Conservation (phyloP, 2,888 invertebrate species). For the Stenotaenia linearis region DNA sequence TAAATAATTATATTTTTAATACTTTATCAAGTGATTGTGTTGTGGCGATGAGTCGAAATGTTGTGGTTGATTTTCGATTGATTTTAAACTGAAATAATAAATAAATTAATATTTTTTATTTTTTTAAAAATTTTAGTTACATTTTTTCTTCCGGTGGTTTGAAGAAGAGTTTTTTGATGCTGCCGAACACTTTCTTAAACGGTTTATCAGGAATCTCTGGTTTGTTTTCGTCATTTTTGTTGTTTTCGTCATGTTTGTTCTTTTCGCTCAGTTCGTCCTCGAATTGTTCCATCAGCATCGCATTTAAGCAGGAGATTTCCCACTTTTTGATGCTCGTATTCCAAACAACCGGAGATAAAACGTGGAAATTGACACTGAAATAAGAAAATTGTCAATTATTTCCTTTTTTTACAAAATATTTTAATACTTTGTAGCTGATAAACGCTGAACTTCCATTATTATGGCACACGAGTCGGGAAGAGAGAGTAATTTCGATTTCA, state of each 20-base stretch:
- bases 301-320: background rate
- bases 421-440: constrained; percentile 24
- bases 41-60: background rate
- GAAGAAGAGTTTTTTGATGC: background rate
- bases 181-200: background rate
- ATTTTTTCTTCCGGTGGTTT: background rate
- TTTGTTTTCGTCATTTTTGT: background rate
- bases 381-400: background rate
- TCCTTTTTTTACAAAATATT: too few relatives aligned
- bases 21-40: background rate
- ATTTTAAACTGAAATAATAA: background rate
- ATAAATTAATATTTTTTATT: background rate
- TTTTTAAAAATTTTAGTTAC: background rate
- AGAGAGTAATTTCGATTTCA: background rate
- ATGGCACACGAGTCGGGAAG: constrained; percentile 3
- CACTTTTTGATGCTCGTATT: background rate
- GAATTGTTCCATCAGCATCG: background rate
- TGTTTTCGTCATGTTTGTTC: background rate
- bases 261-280: background rate
- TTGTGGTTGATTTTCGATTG: background rate
- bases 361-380: background rate
- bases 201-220: background rate
- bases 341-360: background rate
- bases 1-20: background rate
- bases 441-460: constrained; percentile 30